Evolutionary conservation across 30 jellyfish, hydroid and myxozoan genomes (phyloP).

Genomic region (Nemopilema nomurai): DNA sequence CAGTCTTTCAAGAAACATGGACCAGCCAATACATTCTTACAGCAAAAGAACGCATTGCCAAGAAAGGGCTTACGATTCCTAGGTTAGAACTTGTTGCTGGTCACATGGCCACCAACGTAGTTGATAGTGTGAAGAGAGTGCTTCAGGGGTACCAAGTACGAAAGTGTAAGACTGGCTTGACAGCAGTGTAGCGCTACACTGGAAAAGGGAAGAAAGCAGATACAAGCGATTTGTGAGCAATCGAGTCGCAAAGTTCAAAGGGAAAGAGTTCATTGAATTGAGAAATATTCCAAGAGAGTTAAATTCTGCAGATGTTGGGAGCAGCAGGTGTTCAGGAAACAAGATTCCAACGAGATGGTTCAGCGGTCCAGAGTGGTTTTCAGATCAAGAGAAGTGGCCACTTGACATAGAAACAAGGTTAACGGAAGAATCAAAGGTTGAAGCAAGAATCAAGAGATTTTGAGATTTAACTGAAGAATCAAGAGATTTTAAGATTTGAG

Average conservation of each 20-base stretch:
- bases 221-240: conserved; percentile 76
- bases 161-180: conserved; percentile 60
- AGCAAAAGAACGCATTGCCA: conserved; percentile 42
- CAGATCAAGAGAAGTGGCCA: conserved; percentile 53
- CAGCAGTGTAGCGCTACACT: conserved; percentile 70
- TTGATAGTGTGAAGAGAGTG: conserved; percentile 9
- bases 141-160: not conserved
- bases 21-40: conserved; percentile 14
- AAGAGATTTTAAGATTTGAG: not conserved
- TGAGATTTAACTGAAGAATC: conserved; percentile 14
- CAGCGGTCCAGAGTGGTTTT: conserved; percentile 61
- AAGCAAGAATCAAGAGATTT: conserved; percentile 48
- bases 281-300: conserved; percentile 48
- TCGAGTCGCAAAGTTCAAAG: conserved; percentile 38
- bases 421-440: conserved; percentile 43
- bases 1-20: conserved; percentile 9
- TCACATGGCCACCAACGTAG: conserved; percentile 54
- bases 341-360: conserved; percentile 31
- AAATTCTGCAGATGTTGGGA: conserved; percentile 73
- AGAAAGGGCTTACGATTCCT: conserved; percentile 43
- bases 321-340: conserved; percentile 44
- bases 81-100: conserved; percentile 42
- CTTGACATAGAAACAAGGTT: conserved; percentile 25
- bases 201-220: conserved; percentile 55
- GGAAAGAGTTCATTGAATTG: conserved; percentile 45